A percentile compares a stretch with the other conserved stretches of the same genome.
Conservation (phyloP, 2,888 invertebrate genomes). For the Dicyrtomina minuta region DNA sequence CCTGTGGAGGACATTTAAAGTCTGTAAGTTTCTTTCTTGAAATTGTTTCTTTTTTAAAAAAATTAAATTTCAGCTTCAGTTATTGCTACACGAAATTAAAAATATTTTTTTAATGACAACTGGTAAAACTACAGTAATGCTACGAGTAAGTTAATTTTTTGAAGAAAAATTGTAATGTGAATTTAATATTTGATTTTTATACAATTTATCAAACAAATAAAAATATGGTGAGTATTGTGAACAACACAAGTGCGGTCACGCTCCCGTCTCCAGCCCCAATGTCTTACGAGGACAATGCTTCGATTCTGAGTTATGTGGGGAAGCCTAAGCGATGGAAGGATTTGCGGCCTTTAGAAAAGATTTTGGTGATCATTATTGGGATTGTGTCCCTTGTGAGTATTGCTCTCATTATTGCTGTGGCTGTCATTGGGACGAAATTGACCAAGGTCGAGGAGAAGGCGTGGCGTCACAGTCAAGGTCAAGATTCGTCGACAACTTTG, state of each 20-base stretch:
- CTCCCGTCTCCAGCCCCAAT: too few relatives aligned
- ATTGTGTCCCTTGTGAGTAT: constrained; percentile 6
- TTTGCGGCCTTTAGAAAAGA: constrained; percentile 20
- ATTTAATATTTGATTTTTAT: too few relatives aligned
- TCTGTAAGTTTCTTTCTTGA: too few relatives aligned
- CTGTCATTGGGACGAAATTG: constrained; percentile 20
- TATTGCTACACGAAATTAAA: neutral
- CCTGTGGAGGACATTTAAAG: too few relatives aligned
- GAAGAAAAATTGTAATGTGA: too few relatives aligned
- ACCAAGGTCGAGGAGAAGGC: neutral
- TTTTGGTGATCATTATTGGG: constrained; percentile 9
- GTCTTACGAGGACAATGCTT: constrained; percentile 13
- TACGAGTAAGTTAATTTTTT: too few relatives aligned
- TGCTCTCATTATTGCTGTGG: constrained; percentile 23
- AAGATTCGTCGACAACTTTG: too few relatives aligned
- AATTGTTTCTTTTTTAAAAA: too few relatives aligned
- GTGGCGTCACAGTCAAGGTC: neutral
- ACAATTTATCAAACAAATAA: too few relatives aligned
- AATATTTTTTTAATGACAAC: neutral
- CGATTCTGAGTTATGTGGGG: constrained; percentile 1
- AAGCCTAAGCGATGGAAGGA: constrained; percentile 21
- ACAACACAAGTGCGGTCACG: constrained; percentile 6
- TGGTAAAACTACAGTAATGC: neutral
- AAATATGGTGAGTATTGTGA: constrained; percentile 21
- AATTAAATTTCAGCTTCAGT: too few relatives aligned